A percentile compares a stretch with the other conserved stretches of the same genome.
These are phyloP conservation scores for Eleginops maclovinus DNA, from an alignment of 2,113 vertebrate genomes.

Conservation along the genomic window DNA sequence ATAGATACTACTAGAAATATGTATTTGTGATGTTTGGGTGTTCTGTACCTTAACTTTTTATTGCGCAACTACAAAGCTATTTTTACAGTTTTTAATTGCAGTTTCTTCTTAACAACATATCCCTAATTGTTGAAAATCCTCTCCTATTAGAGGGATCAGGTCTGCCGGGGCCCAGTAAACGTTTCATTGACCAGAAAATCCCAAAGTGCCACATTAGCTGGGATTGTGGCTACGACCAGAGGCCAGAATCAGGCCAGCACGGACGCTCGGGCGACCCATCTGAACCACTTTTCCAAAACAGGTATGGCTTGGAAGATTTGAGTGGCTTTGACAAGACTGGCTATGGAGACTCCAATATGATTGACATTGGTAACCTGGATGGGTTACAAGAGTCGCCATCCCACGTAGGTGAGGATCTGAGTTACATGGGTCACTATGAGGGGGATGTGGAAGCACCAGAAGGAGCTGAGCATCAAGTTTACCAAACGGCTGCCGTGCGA, in stretches of 20 bases:
- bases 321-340: conserved; percentile 66
- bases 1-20: too few relatives aligned
- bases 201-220: conserved; percentile 75
- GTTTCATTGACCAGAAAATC: conserved; percentile 70
- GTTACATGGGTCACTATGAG: conserved; percentile 67
- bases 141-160: conserved; percentile 52
- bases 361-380: conserved; percentile 72
- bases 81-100: too few relatives aligned
- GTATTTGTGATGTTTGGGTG: too few relatives aligned
- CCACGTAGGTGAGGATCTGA: conserved; percentile 60
- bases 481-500: conserved; percentile 36
- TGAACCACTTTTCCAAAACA: conserved; percentile 69
- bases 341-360: conserved; percentile 65
- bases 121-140: too few relatives aligned
- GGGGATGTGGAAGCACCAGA: conserved; percentile 56
- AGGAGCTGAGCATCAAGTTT: conserved; percentile 58
- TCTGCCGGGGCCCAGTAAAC: conserved; percentile 70
- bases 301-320: conserved; percentile 74
- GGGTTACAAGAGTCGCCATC: conserved; percentile 67
- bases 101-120: too few relatives aligned
- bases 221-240: conserved; percentile 69
- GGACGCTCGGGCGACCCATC: conserved; percentile 52
- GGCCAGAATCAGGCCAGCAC: conserved; percentile 54
- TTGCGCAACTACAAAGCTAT: too few relatives aligned
- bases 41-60: too few relatives aligned